These are phyloP conservation scores for Scaptodrosophila lebanonensis DNA, from an alignment of 1,140 invertebrate genomes.

Conservation along the genomic window DNA sequence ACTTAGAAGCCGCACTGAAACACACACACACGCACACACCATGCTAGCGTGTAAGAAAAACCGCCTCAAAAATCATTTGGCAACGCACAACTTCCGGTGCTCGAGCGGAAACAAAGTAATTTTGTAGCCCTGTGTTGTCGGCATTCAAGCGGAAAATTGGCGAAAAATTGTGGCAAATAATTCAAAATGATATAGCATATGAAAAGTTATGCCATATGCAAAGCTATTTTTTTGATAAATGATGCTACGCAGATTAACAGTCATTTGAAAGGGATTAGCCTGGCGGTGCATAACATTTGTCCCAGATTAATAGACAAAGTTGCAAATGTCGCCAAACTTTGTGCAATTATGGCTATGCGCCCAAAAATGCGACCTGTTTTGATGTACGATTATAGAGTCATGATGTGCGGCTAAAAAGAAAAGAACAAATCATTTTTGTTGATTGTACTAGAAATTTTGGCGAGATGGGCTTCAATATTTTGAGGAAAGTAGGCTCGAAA, in stretches of 20 bases:
- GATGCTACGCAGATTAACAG: constrained; percentile 2
- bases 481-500: too few relatives aligned
- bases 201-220: constrained; percentile 15
- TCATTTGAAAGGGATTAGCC: constrained; percentile 15
- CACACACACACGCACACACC: background rate
- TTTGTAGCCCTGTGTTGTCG: background rate
- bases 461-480: too few relatives aligned
- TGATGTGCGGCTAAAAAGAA: too few relatives aligned
- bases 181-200: constrained; percentile 15
- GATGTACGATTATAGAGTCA: too few relatives aligned
- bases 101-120: constrained; percentile 5
- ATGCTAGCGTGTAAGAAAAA: background rate
- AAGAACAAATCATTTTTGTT: too few relatives aligned
- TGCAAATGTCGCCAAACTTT: background rate
- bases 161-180: constrained; percentile 24
- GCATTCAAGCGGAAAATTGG: constrained; percentile 45
- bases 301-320: constrained; percentile 22
- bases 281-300: constrained; percentile 14
- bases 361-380: background rate
- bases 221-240: constrained; percentile 39
- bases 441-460: too few relatives aligned
- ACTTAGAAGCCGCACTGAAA: too few relatives aligned
- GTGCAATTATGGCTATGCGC: background rate
- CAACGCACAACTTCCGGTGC: constrained; percentile 4
- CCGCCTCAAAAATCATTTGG: constrained; percentile 1